Evolutionary conservation across 2,797 vertebrate species (phyloP), one percentile per base, ranked within the genome.

Genomic region (Etheostoma perlongum): DNA sequence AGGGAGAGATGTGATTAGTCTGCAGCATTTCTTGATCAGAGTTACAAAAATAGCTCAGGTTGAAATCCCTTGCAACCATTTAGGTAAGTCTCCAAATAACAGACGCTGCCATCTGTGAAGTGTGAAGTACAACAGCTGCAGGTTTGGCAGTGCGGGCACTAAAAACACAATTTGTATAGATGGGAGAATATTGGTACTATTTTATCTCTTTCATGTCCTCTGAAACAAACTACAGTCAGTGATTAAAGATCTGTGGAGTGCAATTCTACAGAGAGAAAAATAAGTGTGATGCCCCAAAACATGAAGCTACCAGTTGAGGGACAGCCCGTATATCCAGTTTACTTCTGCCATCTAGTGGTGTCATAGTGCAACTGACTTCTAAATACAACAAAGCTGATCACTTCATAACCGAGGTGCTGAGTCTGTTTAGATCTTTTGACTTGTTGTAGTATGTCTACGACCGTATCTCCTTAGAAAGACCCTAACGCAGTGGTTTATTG

Each of bases 291-390:
- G 8, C 62, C 55, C 52, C n/a, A 30, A 65, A 25, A 61, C 51
- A 66, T 48, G 10, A 21, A 40, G 51, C 54, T 25, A 1, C 2
- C 44, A 57, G 27, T 62, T 60, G 49, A 75, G 44, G 46, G 33
- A 55, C 23, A 13, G 6, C 8, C 23, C 47, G 8, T 65, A 71
- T 72, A 62, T 62, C 14, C 55, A 75, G 84, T 19, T 82, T 19
- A 74, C 68, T 83, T 21, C 81, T 89, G 90, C 91, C 92, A 88
- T 86, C 92, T 90, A 89, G 92, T 88, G 93, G 90, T 30, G 16
- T 7, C 0, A 72, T 1, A 2, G 12, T 47, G 42, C 16, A 77
- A 5, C 36, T 78, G 23, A 25, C 36, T 15, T 53, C 4, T 57
- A 27, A 48, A 6, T 27, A 33, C 23, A 54, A 36, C 64, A 46